phyloP scores from a whole-genome alignment of 2,113 vertebrate species.

The Corythoichthys haematopterus region DNA sequence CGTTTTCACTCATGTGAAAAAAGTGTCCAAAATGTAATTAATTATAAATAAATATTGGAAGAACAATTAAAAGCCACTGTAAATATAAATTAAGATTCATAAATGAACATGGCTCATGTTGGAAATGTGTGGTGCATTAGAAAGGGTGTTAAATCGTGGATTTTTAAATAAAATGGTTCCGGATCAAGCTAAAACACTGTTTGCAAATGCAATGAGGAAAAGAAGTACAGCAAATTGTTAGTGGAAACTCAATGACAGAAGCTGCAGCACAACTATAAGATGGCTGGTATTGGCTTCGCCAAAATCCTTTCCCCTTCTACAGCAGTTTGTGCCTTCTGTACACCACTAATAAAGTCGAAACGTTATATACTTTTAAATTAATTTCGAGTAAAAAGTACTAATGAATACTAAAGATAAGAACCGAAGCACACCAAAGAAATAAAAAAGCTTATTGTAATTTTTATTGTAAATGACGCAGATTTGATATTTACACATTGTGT shows the following conservation, averaged over 20 bases:
- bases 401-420: slow-evolving; percentile 1
- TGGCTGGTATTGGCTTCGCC: slow-evolving; percentile 27
- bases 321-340: slow-evolving; percentile 18
- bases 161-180: not conserved
- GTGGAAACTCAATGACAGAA: slow-evolving; percentile 3
- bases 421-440: slow-evolving; percentile 1
- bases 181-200: not conserved
- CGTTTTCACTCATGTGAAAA: not conserved
- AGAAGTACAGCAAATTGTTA: not conserved
- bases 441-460: slow-evolving; percentile 12
- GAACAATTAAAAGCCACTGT: not conserved
- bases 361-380: not conserved
- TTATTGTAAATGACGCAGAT: not conserved
- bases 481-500: not conserved
- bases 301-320: slow-evolving; percentile 30
- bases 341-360: slow-evolving; percentile 17
- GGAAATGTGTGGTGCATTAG: not conserved
- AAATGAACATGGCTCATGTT: not conserved
- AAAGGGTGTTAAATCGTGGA: not conserved
- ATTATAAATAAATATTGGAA: not conserved
- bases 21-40: not conserved
- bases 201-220: not conserved
- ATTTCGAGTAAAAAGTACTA: not conserved
- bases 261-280: slow-evolving; percentile 13
- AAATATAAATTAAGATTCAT: not conserved